Evolutionary conservation across 2,888 invertebrate species (phyloP), one percentile per base, ranked within the genome.

Genomic region (Mylabris sibirica): DNA sequence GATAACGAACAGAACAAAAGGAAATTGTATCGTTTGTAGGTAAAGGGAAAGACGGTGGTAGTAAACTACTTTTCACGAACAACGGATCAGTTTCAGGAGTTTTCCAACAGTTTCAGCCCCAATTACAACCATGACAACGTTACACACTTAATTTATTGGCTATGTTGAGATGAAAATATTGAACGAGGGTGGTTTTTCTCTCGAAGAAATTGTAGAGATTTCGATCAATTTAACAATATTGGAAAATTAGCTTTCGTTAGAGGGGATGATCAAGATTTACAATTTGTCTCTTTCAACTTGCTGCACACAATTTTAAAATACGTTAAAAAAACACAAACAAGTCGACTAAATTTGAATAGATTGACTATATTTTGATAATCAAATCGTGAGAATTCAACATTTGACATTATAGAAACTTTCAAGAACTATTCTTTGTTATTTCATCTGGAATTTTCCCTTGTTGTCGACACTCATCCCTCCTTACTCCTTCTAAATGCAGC

Each of bases 91-190:
- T 53, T 53, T 53, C 53, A 53, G 53, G 53, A 53, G 12, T 53
- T 53, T 53, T 53, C 22, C 53, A 53, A 20, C 22, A 53, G 53
- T 53, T 53, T 53, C 53, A 53, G 53, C 20, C 44, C 22, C 53
- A 53, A 53, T 53, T 53, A 53, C 53, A 53, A 53, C 53, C 53
- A 53, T 53, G 53, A 53, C 53, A 53, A 53, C 53, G 53, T 24
- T 53, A 53, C 20, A 20, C 53, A 20, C 53, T 53, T 53, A 53
- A 53, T 53, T 53, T 53, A 53, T 53, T 53, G 53, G 20, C 53
- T 22, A 53, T 53, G 53, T 53, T 53, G 49, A 53, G 11, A 12
- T 6, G 24, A 24, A 53, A 53, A 53, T 53, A 53, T 53, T 9
- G 49, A 22, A 4, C 20, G 30, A 30, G 20, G 49, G 20, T 49